Conservation (phyloP, 2,797 vertebrate genomes). For the Prunella strophiata region DNA sequence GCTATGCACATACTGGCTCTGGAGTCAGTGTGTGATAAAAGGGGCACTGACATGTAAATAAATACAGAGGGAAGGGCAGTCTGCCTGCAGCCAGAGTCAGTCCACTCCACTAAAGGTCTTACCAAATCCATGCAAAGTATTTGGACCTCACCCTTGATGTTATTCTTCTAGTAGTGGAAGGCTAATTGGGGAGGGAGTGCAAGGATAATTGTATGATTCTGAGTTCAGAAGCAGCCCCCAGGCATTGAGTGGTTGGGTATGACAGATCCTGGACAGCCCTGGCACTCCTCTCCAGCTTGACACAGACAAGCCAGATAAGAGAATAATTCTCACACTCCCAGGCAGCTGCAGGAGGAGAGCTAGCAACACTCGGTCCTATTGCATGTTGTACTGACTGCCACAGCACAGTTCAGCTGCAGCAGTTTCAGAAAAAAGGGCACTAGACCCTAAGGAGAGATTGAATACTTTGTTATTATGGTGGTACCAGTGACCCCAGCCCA, state of each 20-base stretch:
- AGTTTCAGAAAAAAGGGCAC: background rate
- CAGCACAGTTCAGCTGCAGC: background rate
- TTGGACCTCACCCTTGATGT: background rate
- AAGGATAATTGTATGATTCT: background rate
- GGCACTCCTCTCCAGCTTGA: background rate
- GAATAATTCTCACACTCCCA: background rate
- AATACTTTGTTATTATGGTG: background rate
- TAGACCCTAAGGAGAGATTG: background rate
- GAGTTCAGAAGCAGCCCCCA: background rate
- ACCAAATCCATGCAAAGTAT: background rate
- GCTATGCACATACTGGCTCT: background rate
- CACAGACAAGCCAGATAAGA: background rate
- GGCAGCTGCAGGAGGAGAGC: background rate
- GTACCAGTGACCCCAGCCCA: background rate
- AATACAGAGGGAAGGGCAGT: background rate
- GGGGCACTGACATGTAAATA: background rate
- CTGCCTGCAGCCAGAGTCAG: background rate
- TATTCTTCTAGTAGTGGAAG: background rate
- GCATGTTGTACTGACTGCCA: background rate
- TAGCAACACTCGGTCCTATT: accelerated
- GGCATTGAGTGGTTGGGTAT: background rate
- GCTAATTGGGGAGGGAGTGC: background rate
- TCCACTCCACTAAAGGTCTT: background rate
- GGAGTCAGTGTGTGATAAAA: background rate
- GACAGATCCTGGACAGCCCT: background rate